These are phyloP conservation scores for Antitype chi DNA, from an alignment of 2,888 invertebrate species.

Conservation along the genomic window DNA sequence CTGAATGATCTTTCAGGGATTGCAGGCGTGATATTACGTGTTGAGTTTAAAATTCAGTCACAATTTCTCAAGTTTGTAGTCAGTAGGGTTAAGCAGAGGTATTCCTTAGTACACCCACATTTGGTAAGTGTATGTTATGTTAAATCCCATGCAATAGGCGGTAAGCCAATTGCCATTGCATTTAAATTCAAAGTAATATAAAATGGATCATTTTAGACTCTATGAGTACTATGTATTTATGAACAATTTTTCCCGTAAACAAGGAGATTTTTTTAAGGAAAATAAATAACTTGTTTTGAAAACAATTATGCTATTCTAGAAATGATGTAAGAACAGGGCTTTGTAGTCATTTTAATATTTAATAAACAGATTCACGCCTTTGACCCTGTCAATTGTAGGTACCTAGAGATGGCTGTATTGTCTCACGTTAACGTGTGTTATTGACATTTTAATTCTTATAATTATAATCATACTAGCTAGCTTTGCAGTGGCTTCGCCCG, in stretches of 20 bases:
- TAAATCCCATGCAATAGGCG: too few relatives aligned
- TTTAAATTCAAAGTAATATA: not conserved
- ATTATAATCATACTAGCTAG: not conserved
- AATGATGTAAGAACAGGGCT: slow-evolving; percentile 9
- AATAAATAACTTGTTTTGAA: slow-evolving; percentile 33
- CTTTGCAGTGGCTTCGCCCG: too few relatives aligned
- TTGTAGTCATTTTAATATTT: not conserved
- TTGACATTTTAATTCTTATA: not conserved
- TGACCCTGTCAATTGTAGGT: slow-evolving; percentile 1
- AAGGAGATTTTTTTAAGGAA: slow-evolving; percentile 8
- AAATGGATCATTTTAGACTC: not conserved
- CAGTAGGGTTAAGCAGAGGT: too few relatives aligned
- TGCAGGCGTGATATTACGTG: too few relatives aligned
- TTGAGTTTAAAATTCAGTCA: too few relatives aligned
- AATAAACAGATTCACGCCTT: slow-evolving; percentile 16
- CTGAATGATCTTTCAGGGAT: too few relatives aligned
- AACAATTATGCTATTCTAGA: slow-evolving; percentile 2
- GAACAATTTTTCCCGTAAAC: slow-evolving; percentile 1
- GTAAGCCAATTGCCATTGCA: not conserved
- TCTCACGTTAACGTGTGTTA: not conserved
- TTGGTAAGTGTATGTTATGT: too few relatives aligned
- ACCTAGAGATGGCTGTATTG: not conserved
- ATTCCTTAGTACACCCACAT: too few relatives aligned
- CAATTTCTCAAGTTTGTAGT: too few relatives aligned
- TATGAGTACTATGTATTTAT: not conserved